Evolutionary conservation across 2,113 vertebrate species (phyloP).

Genomic region (Lophotis ruficrista): DNA sequence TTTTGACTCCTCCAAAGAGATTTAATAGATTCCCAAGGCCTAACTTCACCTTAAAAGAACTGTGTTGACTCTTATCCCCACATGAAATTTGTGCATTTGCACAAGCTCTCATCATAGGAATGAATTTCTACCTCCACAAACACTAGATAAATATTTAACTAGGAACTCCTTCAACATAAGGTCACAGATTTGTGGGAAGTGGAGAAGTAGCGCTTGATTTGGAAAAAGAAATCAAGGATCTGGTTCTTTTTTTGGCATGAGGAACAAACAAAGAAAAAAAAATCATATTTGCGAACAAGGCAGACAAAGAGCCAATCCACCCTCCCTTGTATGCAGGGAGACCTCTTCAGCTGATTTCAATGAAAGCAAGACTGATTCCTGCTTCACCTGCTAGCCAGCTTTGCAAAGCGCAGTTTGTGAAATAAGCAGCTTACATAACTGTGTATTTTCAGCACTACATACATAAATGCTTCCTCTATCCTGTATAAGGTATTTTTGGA

Average conservation of each 20-base stretch:
- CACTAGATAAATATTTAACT: background rate
- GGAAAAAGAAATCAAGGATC: background rate
- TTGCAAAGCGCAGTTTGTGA: background rate
- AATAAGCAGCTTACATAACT: conserved; percentile 47
- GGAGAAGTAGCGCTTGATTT: background rate
- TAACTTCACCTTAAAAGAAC: conserved; percentile 11
- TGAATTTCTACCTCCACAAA: background rate
- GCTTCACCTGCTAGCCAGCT: conserved; percentile 18
- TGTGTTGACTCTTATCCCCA: background rate
- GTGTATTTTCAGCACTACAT: conserved; percentile 19
- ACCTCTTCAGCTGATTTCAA: background rate
- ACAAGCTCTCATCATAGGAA: background rate
- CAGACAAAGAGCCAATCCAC: background rate
- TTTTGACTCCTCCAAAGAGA: background rate
- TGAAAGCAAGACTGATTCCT: background rate
- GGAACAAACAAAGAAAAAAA: background rate
- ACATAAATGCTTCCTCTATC: conserved; percentile 34
- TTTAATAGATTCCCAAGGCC: background rate
- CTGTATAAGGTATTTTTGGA: conserved; percentile 59
- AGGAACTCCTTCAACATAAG: background rate
- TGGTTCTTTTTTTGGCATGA: background rate
- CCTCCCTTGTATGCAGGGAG: background rate
- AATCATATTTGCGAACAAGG: background rate
- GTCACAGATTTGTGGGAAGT: background rate
- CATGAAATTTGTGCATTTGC: background rate